phyloP scores from a whole-genome alignment of 2,797 vertebrate genomes.

The Sylvia borin region DNA sequence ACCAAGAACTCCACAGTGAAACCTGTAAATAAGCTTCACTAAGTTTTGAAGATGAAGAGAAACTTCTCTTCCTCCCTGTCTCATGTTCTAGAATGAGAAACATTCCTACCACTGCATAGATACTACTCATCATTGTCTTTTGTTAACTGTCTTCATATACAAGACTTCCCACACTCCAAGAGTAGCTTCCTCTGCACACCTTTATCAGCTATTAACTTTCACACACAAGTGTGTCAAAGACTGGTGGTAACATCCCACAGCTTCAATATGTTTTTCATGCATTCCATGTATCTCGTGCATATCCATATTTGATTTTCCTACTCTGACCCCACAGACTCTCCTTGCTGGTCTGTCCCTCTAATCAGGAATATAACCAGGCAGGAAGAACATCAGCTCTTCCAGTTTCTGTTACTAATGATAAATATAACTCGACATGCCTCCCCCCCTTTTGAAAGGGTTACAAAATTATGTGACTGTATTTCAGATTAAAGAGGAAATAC shows the following conservation, averaged over 20 bases:
- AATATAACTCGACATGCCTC: neutral
- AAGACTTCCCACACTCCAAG: neutral
- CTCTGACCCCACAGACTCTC: neutral
- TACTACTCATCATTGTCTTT: neutral
- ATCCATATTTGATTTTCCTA: neutral
- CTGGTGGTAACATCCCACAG: neutral
- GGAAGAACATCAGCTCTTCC: neutral
- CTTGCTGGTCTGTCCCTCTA: neutral
- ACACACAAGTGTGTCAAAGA: neutral
- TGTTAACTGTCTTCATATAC: neutral
- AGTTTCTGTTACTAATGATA: neutral
- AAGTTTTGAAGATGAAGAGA: neutral
- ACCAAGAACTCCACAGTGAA: neutral
- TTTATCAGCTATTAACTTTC: neutral
- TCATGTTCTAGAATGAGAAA: neutral
- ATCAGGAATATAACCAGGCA: neutral
- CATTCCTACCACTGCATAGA: neutral
- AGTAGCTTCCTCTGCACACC: neutral
- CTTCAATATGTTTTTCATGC: neutral
- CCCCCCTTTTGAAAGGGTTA: neutral
- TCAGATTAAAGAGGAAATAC: constrained; percentile 42
- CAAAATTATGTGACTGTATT: constrained; percentile 4
- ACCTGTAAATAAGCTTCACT: neutral
- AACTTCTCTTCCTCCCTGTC: neutral
- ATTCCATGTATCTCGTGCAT: neutral